These are phyloP conservation scores for Ethmia dodecea DNA, from an alignment of 2,888 invertebrate species.

Conservation along the genomic window DNA sequence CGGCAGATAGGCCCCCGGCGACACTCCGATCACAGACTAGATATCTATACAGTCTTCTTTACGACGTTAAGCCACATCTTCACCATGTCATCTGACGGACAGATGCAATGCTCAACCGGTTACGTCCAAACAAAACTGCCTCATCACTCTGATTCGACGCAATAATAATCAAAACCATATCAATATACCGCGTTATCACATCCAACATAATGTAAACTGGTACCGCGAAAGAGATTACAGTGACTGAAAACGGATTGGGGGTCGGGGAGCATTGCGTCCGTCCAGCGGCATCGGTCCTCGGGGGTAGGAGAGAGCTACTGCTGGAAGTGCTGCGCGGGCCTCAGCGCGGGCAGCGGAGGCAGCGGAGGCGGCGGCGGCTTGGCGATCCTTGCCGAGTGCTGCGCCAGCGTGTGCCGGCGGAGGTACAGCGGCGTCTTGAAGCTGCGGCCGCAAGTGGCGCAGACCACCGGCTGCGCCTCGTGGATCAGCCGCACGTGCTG, in stretches of 20 bases:
- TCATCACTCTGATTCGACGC: too few relatives aligned
- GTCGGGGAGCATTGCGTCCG: not conserved
- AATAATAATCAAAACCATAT: too few relatives aligned
- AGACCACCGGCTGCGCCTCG: slow-evolving; percentile 83
- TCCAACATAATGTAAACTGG: too few relatives aligned
- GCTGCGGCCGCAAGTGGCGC: slow-evolving; percentile 83
- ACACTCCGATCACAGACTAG: slow-evolving; percentile 76
- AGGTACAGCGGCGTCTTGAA: slow-evolving; percentile 87
- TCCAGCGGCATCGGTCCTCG: slow-evolving; percentile 3
- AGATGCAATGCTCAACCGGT: slow-evolving; percentile 38
- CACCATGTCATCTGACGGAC: slow-evolving; percentile 39
- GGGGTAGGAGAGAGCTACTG: slow-evolving; percentile 12
- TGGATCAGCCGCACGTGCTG: slow-evolving; percentile 87
- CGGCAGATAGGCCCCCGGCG: slow-evolving; percentile 72
- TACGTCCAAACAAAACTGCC: too few relatives aligned
- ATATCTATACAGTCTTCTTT: slow-evolving; percentile 72
- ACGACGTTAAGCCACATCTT: slow-evolving; percentile 52
- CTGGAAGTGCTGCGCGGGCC: slow-evolving; percentile 21
- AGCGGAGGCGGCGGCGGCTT: slow-evolving; percentile 47
- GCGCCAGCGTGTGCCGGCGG: slow-evolving; percentile 85
- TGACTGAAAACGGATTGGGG: too few relatives aligned
- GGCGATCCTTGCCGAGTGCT: slow-evolving; percentile 66
- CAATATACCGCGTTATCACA: too few relatives aligned
- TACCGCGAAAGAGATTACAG: too few relatives aligned
- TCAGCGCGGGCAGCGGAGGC: slow-evolving; percentile 29